Conservation (phyloP, 1,140 invertebrate genomes). For the Agrypnia vestita region DNA sequence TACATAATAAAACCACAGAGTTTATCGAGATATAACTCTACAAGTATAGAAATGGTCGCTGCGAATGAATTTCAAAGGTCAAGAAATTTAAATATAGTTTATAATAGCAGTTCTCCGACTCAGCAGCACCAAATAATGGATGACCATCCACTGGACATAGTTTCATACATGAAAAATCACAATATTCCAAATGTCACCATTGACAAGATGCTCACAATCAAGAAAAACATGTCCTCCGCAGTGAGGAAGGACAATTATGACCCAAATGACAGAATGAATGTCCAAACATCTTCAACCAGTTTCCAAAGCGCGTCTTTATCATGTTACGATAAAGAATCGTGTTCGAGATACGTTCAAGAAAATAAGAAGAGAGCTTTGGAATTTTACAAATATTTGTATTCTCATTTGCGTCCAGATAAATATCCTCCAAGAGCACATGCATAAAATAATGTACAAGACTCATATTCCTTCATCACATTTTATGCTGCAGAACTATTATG, state of each 20-base stretch:
- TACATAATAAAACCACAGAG: conserved; percentile 67
- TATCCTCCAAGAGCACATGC: not conserved
- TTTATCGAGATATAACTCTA: conserved; percentile 62
- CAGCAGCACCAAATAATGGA: conserved; percentile 30
- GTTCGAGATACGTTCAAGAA: conserved; percentile 60
- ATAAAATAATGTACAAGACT: not conserved
- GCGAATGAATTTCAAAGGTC: not conserved
- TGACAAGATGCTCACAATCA: conserved; percentile 40
- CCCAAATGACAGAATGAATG: conserved; percentile 6
- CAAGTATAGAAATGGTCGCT: not conserved
- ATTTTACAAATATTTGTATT: conserved; percentile 70
- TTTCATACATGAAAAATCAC: conserved; percentile 47
- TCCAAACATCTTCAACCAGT: conserved; percentile 20
- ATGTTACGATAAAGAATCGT: conserved; percentile 55
- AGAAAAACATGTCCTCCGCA: conserved; percentile 3
- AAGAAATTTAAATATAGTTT: not conserved
- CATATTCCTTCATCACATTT: no score
- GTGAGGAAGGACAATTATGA: not conserved
- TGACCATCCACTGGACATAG: conserved; percentile 38
- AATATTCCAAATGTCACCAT: conserved; percentile 50
- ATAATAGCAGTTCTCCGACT: conserved; percentile 10
- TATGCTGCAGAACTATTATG: no score
- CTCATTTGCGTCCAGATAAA: conserved; percentile 41
- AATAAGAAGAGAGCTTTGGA: conserved; percentile 69
- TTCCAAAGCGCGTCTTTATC: no score